These are phyloP conservation scores for Notodonta dromedarius DNA, from an alignment of 2,888 invertebrate species.

Conservation along the genomic window DNA sequence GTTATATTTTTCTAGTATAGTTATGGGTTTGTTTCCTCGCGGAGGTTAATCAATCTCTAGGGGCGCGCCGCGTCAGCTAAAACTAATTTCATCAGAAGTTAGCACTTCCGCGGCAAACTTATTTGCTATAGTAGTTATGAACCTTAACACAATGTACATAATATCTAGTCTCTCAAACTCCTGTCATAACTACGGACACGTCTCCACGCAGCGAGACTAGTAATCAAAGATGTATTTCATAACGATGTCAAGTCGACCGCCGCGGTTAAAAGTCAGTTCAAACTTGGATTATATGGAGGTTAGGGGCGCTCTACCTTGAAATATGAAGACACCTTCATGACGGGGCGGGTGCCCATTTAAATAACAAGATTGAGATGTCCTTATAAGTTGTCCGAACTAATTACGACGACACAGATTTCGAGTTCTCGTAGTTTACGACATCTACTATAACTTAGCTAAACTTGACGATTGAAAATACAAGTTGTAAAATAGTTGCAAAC, in stretches of 20 bases:
- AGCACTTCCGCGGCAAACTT: slow-evolving; percentile 60
- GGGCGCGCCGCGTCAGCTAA: slow-evolving; percentile 62
- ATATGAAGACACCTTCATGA: slow-evolving; percentile 57
- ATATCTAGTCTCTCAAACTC: slow-evolving; percentile 49
- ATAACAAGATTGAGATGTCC: slow-evolving; percentile 51
- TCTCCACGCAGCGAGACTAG: slow-evolving; percentile 25
- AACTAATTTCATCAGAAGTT: slow-evolving; percentile 78
- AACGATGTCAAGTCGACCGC: slow-evolving; percentile 58
- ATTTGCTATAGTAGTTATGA: slow-evolving; percentile 71
- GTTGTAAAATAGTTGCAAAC: too few relatives aligned
- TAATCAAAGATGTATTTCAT: slow-evolving; percentile 44
- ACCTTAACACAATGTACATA: slow-evolving; percentile 69
- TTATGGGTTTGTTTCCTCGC: slow-evolving; percentile 55
- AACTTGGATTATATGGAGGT: slow-evolving; percentile 68
- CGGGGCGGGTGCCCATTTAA: slow-evolving; percentile 49
- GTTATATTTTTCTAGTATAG: slow-evolving; percentile 26
- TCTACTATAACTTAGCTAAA: background rate
- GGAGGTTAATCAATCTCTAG: slow-evolving; percentile 72
- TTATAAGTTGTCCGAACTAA: slow-evolving; percentile 39
- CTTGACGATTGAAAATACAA: background rate
- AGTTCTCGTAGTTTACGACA: slow-evolving; percentile 13
- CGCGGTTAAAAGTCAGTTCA: slow-evolving; percentile 58
- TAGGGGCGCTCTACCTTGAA: slow-evolving; percentile 70
- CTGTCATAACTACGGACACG: slow-evolving; percentile 47
- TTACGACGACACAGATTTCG: slow-evolving; percentile 29